A percentile compares a stretch with the other conserved stretches of the same genome.
These are phyloP conservation scores for Zaprionus davidi DNA, from an alignment of 1,140 invertebrate species.

Conservation along the genomic window DNA sequence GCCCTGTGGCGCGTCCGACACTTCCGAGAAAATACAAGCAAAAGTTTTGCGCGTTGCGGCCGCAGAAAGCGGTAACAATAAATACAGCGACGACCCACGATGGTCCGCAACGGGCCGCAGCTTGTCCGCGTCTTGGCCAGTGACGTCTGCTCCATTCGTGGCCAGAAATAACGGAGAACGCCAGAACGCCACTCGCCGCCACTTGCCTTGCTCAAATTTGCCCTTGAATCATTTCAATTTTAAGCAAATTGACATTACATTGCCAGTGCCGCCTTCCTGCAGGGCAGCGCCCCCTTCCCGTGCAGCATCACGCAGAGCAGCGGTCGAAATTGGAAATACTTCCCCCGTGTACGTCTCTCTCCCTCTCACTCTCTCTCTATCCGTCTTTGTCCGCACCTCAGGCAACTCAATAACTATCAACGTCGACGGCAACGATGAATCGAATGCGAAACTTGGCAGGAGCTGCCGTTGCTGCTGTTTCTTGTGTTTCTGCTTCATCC, in stretches of 20 bases:
- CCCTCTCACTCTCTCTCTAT: background rate
- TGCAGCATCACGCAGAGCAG: conserved; percentile 7
- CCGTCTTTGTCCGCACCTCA: conserved; percentile 22
- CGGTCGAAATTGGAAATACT: conserved; percentile 52
- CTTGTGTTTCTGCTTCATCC: background rate
- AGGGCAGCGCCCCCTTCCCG: background rate
- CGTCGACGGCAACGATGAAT: conserved; percentile 56
- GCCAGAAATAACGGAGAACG: conserved; percentile 57
- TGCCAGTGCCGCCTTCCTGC: conserved; percentile 55
- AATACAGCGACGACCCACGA: conserved; percentile 47
- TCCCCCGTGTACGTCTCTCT: background rate
- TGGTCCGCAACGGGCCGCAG: conserved; percentile 30
- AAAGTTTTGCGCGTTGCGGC: conserved; percentile 68
- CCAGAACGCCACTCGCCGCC: conserved; percentile 23
- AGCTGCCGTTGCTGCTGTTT: background rate
- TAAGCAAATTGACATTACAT: conserved; percentile 77
- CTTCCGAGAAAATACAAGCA: conserved; percentile 43
- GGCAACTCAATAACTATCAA: conserved; percentile 76
- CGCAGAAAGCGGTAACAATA: conserved; percentile 74
- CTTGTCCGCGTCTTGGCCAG: conserved; percentile 49
- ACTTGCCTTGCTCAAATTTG: conserved; percentile 46
- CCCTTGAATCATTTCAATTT: conserved; percentile 79
- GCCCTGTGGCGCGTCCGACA: background rate
- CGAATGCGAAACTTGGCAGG: conserved; percentile 58
- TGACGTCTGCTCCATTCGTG: conserved; percentile 44